phyloP scores from a whole-genome alignment of 2,888 invertebrate genomes.

The Drosophila neonasuta region DNA sequence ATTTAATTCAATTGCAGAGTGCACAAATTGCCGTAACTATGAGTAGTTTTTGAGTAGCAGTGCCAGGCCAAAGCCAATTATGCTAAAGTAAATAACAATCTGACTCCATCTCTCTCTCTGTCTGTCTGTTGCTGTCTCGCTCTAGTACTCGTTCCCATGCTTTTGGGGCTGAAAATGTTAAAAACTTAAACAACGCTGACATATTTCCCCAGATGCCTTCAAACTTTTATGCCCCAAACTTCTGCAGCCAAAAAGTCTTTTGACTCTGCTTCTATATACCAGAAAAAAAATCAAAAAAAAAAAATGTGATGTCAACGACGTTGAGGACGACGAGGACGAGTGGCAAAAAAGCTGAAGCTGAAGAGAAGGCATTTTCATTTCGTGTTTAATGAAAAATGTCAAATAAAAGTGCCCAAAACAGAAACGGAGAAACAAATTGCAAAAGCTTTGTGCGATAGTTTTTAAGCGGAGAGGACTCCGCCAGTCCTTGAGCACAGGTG shows the following conservation, averaged over 20 bases:
- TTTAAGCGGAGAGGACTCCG: slow-evolving; percentile 48
- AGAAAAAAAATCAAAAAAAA: slow-evolving; percentile 6
- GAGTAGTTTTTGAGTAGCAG: slow-evolving; percentile 1
- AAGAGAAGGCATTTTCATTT: slow-evolving; percentile 72
- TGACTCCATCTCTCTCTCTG: slow-evolving; percentile 24
- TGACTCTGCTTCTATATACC: slow-evolving; percentile 55
- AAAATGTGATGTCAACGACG: slow-evolving; percentile 74
- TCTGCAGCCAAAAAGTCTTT: slow-evolving; percentile 53
- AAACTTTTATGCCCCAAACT: slow-evolving; percentile 66
- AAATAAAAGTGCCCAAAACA: slow-evolving; percentile 75
- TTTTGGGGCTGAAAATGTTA: slow-evolving; percentile 62
- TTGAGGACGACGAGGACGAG: slow-evolving; percentile 48
- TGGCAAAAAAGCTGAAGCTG: slow-evolving; percentile 23
- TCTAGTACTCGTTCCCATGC: slow-evolving; percentile 43
- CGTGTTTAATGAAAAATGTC: slow-evolving; percentile 77
- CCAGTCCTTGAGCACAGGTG: slow-evolving; percentile 57
- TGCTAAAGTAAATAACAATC: slow-evolving; percentile 71
- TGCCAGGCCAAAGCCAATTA: slow-evolving; percentile 62
- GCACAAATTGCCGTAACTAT: slow-evolving; percentile 58
- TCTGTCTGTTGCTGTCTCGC: background rate
- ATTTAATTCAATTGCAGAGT: slow-evolving; percentile 61
- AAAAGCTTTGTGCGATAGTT: slow-evolving; percentile 72
- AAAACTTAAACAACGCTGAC: slow-evolving; percentile 76
- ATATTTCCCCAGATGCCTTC: slow-evolving; percentile 75
- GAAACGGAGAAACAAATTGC: slow-evolving; percentile 64